A percentile compares a stretch with the other conserved stretches of the same genome.
These are phyloP conservation scores for Athalia circularis DNA, from an alignment of 2,888 invertebrate genomes.

Conservation along the genomic window DNA sequence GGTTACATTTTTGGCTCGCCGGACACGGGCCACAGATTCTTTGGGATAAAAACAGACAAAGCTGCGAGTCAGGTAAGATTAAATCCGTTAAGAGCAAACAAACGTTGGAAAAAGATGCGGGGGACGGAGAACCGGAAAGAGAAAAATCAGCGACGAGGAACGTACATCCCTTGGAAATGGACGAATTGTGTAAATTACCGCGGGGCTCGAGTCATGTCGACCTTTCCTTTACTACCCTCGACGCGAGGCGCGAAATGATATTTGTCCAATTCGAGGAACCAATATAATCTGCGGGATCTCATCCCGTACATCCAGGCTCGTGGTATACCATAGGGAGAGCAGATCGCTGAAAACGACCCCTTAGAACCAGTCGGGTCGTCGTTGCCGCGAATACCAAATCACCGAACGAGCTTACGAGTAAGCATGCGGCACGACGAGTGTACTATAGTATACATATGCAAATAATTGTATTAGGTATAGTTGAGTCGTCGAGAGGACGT, in stretches of 20 bases:
- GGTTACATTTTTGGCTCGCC: constrained; percentile 98
- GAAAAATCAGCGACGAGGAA: neutral
- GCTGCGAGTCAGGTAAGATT: constrained; percentile 91
- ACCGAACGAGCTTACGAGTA: constrained; percentile 23
- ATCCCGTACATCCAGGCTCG: neutral
- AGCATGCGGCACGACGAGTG: constrained; percentile 16
- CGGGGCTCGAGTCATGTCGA: neutral
- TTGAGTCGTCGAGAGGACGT: constrained; percentile 56
- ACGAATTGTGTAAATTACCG: neutral
- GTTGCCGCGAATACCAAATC: neutral
- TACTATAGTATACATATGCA: constrained; percentile 58
- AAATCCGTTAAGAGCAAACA: neutral
- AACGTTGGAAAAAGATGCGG: neutral
- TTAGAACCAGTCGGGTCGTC: constrained; percentile 5
- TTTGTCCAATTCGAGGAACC: constrained; percentile 65
- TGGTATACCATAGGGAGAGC: neutral
- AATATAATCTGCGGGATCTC: constrained; percentile 50
- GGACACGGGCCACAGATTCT: constrained; percentile 97
- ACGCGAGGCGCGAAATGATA: constrained; percentile 62
- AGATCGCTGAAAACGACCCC: constrained; percentile 2
- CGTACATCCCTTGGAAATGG: no score
- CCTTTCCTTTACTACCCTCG: neutral
- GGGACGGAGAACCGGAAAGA: neutral
- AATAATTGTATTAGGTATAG: constrained; percentile 69
- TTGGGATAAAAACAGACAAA: constrained; percentile 99